Base-by-base conservation (phyloP, 92 coral and sea anemone genomes). In the Porites cylindrica region DNA sequence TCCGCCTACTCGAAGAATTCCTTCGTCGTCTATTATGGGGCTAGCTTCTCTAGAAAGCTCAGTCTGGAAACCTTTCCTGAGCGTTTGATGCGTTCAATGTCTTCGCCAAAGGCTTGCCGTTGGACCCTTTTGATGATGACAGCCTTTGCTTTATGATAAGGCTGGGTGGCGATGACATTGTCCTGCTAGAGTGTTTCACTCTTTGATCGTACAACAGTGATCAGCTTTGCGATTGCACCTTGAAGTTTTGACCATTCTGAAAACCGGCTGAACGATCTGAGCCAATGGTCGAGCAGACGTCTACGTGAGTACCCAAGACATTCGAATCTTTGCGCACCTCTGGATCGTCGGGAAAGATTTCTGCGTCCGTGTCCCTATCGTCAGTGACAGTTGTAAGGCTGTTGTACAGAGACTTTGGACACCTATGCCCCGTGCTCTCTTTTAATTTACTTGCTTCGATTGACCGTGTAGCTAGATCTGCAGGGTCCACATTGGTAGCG, bases 391-490 rank as follows among this genome's bases (percentile, higher is more conserved):
- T 83, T 19, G 32, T 18, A 66, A 70, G 62, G 68, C 76, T 70
- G 26, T 67, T 79, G 79, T 75, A 63, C 47, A 85, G 90, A 50
- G 81, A 86, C 88, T 75, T 77, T 9, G 91, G 90, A 1, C 93
- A 84, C 38, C 71, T 63, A 52, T 71, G 83, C 93, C 93, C 86
- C 50, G 60, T 60, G 67, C 90, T 85, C 11, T 86, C 80, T 59
- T 56, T 62, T 8, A 90, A 81, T 62, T 90, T 43, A 51, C 77
- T 61, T 11, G 93, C 91, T 10, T 75, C 82, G 10, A 90, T 70
- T 24, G 93, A 90, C 60, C 91, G 66, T 2, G 91, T 86, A 10
- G 93, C 93, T 19, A 90, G 51, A 64, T 86, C 93, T 11, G 93
- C 88, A 21, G 93, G 93, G 54, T 90, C 86, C 24, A 75, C 80